These are phyloP conservation scores for Okapia johnstoni DNA, from an alignment of 2,113 vertebrate species.

Conservation along the genomic window DNA sequence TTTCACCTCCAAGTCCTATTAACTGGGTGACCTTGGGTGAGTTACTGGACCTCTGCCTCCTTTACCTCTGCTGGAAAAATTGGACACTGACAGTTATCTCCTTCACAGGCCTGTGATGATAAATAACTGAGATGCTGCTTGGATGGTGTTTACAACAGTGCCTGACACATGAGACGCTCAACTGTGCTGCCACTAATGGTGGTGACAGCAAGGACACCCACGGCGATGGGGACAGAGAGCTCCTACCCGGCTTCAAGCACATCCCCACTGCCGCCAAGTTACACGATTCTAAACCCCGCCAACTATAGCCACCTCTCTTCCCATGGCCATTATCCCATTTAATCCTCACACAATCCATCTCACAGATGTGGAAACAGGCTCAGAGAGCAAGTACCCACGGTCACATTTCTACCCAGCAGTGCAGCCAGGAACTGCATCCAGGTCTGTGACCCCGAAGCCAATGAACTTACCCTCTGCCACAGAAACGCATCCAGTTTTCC, in stretches of 20 bases:
- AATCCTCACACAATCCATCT: background rate
- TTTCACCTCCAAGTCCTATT: background rate
- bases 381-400: background rate
- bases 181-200: fast-evolving
- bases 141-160: fast-evolving
- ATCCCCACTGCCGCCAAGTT: background rate
- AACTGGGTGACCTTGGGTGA: background rate
- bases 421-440: background rate
- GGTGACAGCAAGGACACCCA: background rate
- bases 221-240: fast-evolving
- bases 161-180: background rate
- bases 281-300: background rate
- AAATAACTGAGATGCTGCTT: background rate
- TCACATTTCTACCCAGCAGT: background rate
- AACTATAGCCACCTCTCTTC: fast-evolving
- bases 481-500: background rate
- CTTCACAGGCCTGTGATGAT: background rate
- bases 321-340: fast-evolving
- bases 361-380: background rate
- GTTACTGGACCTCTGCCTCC: background rate
- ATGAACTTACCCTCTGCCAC: background rate
- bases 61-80: background rate
- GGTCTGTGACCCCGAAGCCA: background rate
- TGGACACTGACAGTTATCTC: fast-evolving
- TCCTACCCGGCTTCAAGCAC: fast-evolving